phyloP scores from a whole-genome alignment of 2,113 vertebrate genomes.

The Lepisosteus osseus region DNA sequence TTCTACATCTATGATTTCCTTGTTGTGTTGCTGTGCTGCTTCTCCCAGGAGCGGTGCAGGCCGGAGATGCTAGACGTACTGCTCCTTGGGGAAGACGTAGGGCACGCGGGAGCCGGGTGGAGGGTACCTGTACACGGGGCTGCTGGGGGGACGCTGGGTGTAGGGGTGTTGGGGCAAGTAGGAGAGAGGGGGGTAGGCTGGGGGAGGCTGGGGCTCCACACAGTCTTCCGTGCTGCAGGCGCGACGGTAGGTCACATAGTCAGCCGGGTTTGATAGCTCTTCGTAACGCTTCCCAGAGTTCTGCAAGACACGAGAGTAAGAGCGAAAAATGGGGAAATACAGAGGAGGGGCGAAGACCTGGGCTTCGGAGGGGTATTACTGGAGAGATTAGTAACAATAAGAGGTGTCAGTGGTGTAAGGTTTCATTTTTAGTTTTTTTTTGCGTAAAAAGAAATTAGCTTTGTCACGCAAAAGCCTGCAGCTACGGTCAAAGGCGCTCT shows the following conservation, averaged over 20 bases:
- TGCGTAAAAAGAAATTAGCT: too few species aligned
- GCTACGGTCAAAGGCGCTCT: too few species aligned
- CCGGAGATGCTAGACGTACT: slow-evolving; percentile 65
- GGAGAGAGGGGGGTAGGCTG: slow-evolving; percentile 56
- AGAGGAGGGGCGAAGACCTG: neutral
- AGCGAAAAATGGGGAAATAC: slow-evolving; percentile 27
- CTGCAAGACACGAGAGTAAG: slow-evolving; percentile 55
- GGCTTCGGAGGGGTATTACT: too few species aligned
- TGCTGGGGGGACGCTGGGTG: slow-evolving; percentile 49
- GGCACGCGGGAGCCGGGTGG: slow-evolving; percentile 64
- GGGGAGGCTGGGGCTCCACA: slow-evolving; percentile 61
- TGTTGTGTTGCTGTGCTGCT: slow-evolving; percentile 21
- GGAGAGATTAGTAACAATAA: too few species aligned
- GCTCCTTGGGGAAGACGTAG: slow-evolving; percentile 79
- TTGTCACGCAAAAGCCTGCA: too few species aligned
- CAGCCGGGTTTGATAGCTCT: slow-evolving; percentile 69
- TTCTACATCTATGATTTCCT: slow-evolving; percentile 15
- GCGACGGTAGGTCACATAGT: slow-evolving; percentile 72
- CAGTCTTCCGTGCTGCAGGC: slow-evolving; percentile 56
- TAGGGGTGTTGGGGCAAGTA: slow-evolving; percentile 71
- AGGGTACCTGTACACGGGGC: slow-evolving; percentile 68
- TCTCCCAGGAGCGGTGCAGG: slow-evolving; percentile 2
- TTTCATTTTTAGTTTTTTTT: too few species aligned
- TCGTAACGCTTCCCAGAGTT: slow-evolving; percentile 71
- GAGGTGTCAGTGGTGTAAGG: too few species aligned